These are phyloP conservation scores for Malacosoma neustria DNA, from an alignment of 2,888 invertebrate genomes.

Conservation along the genomic window DNA sequence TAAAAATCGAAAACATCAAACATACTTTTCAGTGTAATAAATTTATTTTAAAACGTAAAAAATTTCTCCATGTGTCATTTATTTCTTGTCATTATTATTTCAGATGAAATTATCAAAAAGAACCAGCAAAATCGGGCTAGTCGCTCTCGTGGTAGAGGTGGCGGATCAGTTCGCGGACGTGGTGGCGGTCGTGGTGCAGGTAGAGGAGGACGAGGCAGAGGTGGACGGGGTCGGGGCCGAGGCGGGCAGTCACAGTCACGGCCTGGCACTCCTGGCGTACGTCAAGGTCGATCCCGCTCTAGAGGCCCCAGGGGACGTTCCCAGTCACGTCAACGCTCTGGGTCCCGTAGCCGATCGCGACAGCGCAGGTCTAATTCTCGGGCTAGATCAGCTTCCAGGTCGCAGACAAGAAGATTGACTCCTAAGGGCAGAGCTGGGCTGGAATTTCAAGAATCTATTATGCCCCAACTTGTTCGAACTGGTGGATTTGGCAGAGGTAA, in stretches of 20 bases:
- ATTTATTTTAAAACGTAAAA: not conserved
- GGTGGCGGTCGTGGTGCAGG: slow-evolving; percentile 14
- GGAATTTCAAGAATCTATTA: slow-evolving; percentile 32
- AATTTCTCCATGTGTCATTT: not conserved
- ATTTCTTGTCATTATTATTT: slow-evolving; percentile 8
- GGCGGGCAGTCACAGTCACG: slow-evolving; percentile 32
- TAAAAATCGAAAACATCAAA: too few species aligned
- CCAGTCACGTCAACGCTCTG: slow-evolving; percentile 32
- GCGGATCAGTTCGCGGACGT: slow-evolving; percentile 17
- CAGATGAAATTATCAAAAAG: slow-evolving; percentile 62
- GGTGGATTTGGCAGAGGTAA: slow-evolving; percentile 36
- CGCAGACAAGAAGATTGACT: slow-evolving; percentile 44
- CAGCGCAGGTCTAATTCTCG: slow-evolving; percentile 38
- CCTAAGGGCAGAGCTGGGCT: slow-evolving; percentile 58
- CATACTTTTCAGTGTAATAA: too few species aligned
- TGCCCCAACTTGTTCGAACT: slow-evolving; percentile 39
- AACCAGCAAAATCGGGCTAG: slow-evolving; percentile 42
- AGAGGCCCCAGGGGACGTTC: slow-evolving; percentile 29
- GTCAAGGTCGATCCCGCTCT: slow-evolving; percentile 31
- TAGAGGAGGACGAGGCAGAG: slow-evolving; percentile 22
- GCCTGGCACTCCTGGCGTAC: slow-evolving; percentile 23
- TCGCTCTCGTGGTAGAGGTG: slow-evolving; percentile 47
- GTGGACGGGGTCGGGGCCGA: slow-evolving; percentile 27
- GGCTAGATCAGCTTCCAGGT: slow-evolving; percentile 42
- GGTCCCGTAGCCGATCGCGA: slow-evolving; percentile 29